Evolutionary conservation across 1,140 invertebrate species (phyloP).

Genomic region (Lysiphlebus fabarum): DNA sequence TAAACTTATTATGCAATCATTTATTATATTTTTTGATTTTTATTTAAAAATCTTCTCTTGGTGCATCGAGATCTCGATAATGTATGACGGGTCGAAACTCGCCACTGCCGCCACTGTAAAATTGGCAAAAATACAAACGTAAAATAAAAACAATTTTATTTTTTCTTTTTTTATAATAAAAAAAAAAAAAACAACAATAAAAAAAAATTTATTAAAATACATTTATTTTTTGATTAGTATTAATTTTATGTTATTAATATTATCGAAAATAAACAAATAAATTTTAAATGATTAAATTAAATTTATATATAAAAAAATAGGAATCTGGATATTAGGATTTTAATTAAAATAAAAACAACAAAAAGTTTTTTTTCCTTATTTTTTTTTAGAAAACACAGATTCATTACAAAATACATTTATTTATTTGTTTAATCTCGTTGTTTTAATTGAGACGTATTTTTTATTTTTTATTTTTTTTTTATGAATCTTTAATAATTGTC

Average conservation of each 20-base stretch:
- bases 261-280: constrained; percentile 24
- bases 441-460: too few species aligned
- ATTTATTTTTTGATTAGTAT: background rate
- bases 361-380: too few species aligned
- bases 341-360: too few species aligned
- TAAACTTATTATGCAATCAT: background rate
- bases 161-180: constrained; percentile 6
- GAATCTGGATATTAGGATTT: constrained; percentile 23
- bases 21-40: constrained; percentile 2
- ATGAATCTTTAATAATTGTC: too few species aligned
- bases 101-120: constrained; percentile 66
- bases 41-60: constrained; percentile 74
- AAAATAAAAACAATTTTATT: constrained; percentile 4
- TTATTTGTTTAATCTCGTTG: too few species aligned
- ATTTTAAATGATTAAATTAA: constrained; percentile 10
- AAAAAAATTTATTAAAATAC: background rate
- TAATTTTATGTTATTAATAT: constrained; percentile 1
- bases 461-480: too few species aligned
- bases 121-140: constrained; percentile 27
- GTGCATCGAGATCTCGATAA: constrained; percentile 88
- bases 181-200: background rate
- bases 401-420: too few species aligned
- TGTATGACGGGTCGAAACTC: constrained; percentile 83
- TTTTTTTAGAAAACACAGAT: too few species aligned
- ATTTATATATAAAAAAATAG: constrained; percentile 21